A percentile compares a stretch with the other conserved stretches of the same genome.
Conservation (phyloP, 2,888 invertebrate genomes). For the Macaria notata region DNA sequence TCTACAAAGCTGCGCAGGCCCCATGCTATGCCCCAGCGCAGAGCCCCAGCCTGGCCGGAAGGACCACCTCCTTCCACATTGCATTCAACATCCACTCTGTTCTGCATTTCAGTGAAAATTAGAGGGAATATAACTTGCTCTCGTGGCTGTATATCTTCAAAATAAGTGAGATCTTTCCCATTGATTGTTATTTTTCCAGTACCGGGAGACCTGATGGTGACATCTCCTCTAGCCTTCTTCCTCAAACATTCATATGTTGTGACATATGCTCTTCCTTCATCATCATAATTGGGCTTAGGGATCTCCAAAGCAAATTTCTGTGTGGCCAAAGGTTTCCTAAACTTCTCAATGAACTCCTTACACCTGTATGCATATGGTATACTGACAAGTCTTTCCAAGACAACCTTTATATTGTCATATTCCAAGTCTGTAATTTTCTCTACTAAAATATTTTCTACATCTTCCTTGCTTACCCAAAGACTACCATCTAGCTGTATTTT, state of each 20-base stretch:
- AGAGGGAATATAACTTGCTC: constrained; percentile 95
- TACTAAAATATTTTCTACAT: constrained; percentile 84
- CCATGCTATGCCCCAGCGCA: constrained; percentile 94
- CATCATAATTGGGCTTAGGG: constrained; percentile 86
- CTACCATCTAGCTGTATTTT: constrained; percentile 66
- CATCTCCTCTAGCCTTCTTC: constrained; percentile 88
- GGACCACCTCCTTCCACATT: constrained; percentile 87
- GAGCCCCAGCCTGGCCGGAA: constrained; percentile 93
- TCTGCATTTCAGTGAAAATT: constrained; percentile 88
- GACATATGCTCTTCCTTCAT: constrained; percentile 86
- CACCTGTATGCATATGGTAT: constrained; percentile 87
- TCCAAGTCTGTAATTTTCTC: constrained; percentile 86
- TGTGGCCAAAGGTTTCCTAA: constrained; percentile 82
- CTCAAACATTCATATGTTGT: constrained; percentile 88
- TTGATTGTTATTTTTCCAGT: constrained; percentile 92
- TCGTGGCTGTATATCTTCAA: constrained; percentile 85
- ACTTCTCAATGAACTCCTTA: constrained; percentile 89
- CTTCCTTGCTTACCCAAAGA: constrained; percentile 85
- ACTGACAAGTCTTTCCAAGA: constrained; percentile 86
- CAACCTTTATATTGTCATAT: constrained; percentile 87
- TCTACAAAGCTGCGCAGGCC: constrained; percentile 92
- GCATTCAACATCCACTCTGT: constrained; percentile 92
- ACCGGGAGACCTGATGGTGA: constrained; percentile 91
- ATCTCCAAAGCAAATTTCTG: constrained; percentile 83
- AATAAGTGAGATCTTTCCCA: constrained; percentile 89